A percentile compares a stretch with the other conserved stretches of the same genome.
phyloP scores from a whole-genome alignment of 2,113 vertebrate genomes.

The Pogona vitticeps region DNA sequence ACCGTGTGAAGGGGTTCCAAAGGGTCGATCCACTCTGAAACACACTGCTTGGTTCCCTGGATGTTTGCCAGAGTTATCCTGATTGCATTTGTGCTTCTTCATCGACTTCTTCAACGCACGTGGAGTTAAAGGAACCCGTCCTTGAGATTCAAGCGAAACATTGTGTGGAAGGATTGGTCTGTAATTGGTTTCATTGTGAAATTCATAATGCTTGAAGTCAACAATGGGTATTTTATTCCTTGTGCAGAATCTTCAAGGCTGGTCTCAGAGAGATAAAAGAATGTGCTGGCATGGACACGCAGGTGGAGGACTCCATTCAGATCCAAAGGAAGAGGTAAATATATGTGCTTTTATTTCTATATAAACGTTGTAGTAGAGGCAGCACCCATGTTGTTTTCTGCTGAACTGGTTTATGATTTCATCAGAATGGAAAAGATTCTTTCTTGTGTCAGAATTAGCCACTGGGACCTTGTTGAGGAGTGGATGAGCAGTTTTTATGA shows the following conservation, averaged over 20 bases:
- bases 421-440: not conserved
- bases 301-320: constrained; percentile 88
- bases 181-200: constrained; percentile 10
- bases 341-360: not conserved
- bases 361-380: no score
- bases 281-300: constrained; percentile 95
- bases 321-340: constrained; percentile 96
- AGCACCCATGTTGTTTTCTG: not conserved
- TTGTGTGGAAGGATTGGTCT: not conserved
- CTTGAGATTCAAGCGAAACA: not conserved
- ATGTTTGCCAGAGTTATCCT: not conserved
- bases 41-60: no score
- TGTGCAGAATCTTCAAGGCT: constrained; percentile 78
- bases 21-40: no score
- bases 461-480: not conserved
- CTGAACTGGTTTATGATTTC: no score
- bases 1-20: no score
- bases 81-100: not conserved
- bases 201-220: constrained; percentile 42
- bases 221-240: constrained; percentile 50
- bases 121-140: not conserved
- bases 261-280: constrained; percentile 82
- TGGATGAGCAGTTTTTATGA: not conserved
- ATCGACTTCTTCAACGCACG: not conserved
- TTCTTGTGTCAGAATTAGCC: not conserved